These are phyloP conservation scores for Phoxinus phoxinus DNA, from an alignment of 2,113 vertebrate species.

Conservation along the genomic window DNA sequence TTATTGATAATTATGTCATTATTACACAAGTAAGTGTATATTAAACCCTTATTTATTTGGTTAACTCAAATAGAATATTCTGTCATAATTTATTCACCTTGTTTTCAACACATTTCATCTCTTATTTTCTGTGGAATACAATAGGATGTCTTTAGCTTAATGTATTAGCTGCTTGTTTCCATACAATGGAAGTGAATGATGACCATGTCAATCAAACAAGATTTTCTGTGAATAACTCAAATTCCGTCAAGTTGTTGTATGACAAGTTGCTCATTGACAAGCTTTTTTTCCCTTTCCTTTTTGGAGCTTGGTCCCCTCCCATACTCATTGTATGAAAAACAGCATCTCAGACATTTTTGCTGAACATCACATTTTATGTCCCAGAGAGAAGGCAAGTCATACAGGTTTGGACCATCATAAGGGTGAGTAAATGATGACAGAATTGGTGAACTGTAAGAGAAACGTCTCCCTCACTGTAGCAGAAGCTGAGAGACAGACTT, in stretches of 20 bases:
- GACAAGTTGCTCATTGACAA: neutral
- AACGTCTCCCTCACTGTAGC: conserved; percentile 68
- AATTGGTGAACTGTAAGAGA: neutral
- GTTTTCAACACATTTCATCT: neutral
- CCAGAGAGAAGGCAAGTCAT: no score
- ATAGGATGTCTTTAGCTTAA: neutral
- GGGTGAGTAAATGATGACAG: neutral
- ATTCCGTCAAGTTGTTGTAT: neutral
- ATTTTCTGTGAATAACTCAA: neutral
- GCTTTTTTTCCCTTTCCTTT: neutral
- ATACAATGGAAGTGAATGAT: neutral
- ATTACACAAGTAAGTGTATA: neutral
- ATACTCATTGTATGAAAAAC: neutral
- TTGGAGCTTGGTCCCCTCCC: neutral
- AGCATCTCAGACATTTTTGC: neutral
- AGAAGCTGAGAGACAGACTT: conserved; percentile 82
- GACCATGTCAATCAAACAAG: neutral
- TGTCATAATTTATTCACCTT: neutral
- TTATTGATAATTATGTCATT: no score
- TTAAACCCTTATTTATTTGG: neutral
- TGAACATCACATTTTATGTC: neutral
- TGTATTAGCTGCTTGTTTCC: neutral
- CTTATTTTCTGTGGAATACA: neutral
- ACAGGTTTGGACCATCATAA: neutral
- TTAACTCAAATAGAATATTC: neutral